phyloP scores from a whole-genome alignment of 2,113 vertebrate genomes.

The Triplophysa siluroides region DNA sequence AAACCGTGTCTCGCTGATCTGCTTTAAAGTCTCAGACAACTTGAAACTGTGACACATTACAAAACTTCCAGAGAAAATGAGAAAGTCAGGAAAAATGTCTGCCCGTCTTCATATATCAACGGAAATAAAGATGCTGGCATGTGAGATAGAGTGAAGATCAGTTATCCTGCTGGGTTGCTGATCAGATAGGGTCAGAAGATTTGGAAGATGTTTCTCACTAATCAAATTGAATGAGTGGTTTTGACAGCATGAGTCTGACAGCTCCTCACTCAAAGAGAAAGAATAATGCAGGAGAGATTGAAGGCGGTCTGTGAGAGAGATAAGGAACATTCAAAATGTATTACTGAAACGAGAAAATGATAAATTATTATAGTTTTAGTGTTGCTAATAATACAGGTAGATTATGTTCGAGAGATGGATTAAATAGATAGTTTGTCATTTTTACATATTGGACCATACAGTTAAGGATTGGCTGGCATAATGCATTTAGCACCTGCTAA shows the following conservation, averaged over 20 bases:
- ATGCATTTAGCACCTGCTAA: too few species aligned
- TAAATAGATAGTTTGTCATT: too few species aligned
- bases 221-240: constrained; percentile 38
- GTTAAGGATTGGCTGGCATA: too few species aligned
- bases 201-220: constrained; percentile 27
- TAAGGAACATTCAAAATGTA: background rate
- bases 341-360: background rate
- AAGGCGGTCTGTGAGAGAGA: background rate
- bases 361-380: too few species aligned
- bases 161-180: background rate
- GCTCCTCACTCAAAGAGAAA: constrained; percentile 7
- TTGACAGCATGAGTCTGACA: constrained; percentile 26
- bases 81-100: constrained; percentile 29
- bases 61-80: constrained; percentile 26
- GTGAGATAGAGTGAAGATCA: background rate
- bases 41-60: constrained; percentile 23
- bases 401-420: too few species aligned
- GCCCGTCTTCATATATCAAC: constrained; percentile 26
- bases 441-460: too few species aligned
- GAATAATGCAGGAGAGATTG: background rate
- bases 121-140: constrained; percentile 14
- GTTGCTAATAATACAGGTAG: too few species aligned
- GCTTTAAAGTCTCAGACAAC: constrained; percentile 5
- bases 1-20: constrained; percentile 34
- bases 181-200: constrained; percentile 23